Evolutionary conservation across 2,797 vertebrate species (phyloP), one percentile per base, ranked within the genome.

Genomic region (Acanthornis magna): DNA sequence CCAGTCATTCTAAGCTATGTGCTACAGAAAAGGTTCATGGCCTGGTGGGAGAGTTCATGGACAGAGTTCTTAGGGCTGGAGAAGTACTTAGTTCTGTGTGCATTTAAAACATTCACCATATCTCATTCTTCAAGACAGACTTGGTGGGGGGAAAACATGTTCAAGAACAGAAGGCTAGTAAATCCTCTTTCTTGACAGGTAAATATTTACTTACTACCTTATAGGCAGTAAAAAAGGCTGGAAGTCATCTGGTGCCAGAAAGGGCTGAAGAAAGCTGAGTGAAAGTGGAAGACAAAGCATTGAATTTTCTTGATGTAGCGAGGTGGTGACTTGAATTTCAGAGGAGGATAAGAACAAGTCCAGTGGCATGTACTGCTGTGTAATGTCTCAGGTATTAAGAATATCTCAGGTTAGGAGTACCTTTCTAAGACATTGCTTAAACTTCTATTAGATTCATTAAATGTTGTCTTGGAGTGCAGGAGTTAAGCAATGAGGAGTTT

Each of bases 91-190:
- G 21, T 68, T 90, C 51, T 74, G 38, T 40, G 55, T 73, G 89
- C 18, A 8, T 54, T 77, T 84, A 43, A 86, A 84, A 29, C 0
- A 0, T 25, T 68, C 51, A 67, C 26, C 1, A 0, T 63, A 18
- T 47, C 38, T 91, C 48, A 25, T 70, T 87, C 47, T 81, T 66
- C 66, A 79, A 79, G 67, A 8, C 18, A 72, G 50, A 22, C 45
- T 29, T 29, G 30, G 14, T n/a, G 9, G 11, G 16, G 17, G 21
- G 27, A 23, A 40, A 42, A 58, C 11, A 4, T 70, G 42, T 74
- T 91, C 34, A 80, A 57, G 57, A 84, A 6, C 54, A 53, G 32
- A 50, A 67, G 30, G 38, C 45, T 58, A 58, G 53, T 84, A 77
- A 86, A 86, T 95, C 27, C 11, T 76, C 43, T 51, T 79, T 81